phyloP scores from a whole-genome alignment of 2,113 vertebrate genomes.

The Calcarius ornatus region DNA sequence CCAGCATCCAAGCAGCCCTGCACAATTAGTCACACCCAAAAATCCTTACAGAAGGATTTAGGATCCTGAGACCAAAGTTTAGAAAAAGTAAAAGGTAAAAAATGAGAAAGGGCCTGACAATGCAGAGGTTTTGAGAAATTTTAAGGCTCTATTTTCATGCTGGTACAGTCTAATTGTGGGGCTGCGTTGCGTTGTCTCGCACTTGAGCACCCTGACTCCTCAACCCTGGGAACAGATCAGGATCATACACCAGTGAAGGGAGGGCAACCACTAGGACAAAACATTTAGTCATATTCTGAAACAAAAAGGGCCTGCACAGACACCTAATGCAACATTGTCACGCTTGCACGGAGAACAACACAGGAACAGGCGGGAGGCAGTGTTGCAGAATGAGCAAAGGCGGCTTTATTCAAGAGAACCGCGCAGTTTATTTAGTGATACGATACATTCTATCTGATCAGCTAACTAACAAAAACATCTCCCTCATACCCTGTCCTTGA shows the following conservation, averaged over 20 bases:
- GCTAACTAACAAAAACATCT: no score
- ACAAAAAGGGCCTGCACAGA: background rate
- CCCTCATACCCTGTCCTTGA: no score
- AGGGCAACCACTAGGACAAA: background rate
- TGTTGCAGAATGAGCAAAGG: no score
- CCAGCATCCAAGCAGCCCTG: background rate
- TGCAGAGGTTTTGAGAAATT: background rate
- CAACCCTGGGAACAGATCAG: background rate
- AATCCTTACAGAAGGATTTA: background rate
- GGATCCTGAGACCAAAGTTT: background rate
- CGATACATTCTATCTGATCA: no score
- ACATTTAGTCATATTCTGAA: background rate
- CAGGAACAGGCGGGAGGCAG: no score
- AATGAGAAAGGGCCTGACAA: background rate
- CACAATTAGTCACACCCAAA: background rate
- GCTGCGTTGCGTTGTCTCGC: background rate
- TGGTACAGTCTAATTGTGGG: background rate
- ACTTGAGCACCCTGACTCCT: background rate
- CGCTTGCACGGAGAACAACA: no score
- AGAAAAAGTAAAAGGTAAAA: background rate
- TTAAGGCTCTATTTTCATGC: background rate
- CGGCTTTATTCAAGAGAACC: no score
- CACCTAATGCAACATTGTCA: background rate
- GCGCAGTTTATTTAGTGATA: no score
- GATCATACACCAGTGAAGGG: rapidly evolving